Evolutionary conservation across 2,888 invertebrate genomes (phyloP).

Genomic region (Drosophila pullipes): DNA sequence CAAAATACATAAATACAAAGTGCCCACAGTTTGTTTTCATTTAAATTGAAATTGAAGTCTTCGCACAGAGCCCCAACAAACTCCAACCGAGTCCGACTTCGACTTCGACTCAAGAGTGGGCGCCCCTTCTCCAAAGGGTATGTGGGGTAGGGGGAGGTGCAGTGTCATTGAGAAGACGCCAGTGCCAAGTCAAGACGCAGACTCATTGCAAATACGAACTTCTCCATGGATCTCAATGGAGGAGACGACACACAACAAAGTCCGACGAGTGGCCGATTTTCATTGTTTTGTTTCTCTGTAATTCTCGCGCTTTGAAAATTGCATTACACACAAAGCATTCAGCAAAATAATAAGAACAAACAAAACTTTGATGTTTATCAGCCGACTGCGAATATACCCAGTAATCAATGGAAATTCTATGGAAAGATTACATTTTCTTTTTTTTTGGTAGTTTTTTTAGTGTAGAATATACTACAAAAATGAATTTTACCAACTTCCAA

Average conservation of each 20-base stretch:
- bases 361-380: not conserved
- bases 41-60: constrained; percentile 80
- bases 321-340: constrained; percentile 77
- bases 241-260: constrained; percentile 30
- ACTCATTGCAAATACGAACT: constrained; percentile 69
- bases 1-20: constrained; percentile 81
- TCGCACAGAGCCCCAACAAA: constrained; percentile 39
- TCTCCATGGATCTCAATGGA: constrained; percentile 6
- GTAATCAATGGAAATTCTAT: not conserved
- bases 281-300: constrained; percentile 78
- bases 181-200: constrained; percentile 63
- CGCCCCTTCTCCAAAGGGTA: constrained; percentile 27
- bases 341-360: constrained; percentile 41
- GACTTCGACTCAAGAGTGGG: constrained; percentile 32
- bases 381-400: constrained; percentile 33
- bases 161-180: constrained; percentile 52
- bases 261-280: constrained; percentile 57
- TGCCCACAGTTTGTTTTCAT: constrained; percentile 81
- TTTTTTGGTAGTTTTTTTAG: too few species aligned
- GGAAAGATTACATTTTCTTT: not conserved
- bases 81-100: constrained; percentile 26
- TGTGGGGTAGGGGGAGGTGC: not conserved
- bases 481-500: not conserved
- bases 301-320: constrained; percentile 82
- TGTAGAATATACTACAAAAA: not conserved